These are phyloP conservation scores for Atopsyche davidsoni DNA, from an alignment of 1,140 invertebrate species.

Conservation along the genomic window DNA sequence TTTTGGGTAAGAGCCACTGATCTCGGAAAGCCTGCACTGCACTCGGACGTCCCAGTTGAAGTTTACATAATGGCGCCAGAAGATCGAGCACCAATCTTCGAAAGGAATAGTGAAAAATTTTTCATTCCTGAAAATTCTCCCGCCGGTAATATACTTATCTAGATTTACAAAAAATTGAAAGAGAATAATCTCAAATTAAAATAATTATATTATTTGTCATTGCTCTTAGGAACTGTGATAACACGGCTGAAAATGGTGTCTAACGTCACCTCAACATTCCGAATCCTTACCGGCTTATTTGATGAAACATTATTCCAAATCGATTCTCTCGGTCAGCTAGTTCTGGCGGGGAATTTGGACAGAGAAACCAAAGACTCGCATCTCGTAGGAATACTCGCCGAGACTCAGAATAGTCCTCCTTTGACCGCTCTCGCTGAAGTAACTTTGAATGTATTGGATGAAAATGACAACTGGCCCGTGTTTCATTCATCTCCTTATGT, in stretches of 20 bases:
- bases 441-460: constrained; percentile 75
- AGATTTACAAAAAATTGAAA: not conserved
- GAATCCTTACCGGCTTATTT: constrained; percentile 56
- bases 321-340: constrained; percentile 66
- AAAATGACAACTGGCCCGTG: constrained; percentile 83
- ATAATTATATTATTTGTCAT: constrained; percentile 18
- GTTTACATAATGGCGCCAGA: constrained; percentile 67
- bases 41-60: constrained; percentile 74
- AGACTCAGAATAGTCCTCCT: constrained; percentile 69
- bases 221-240: constrained; percentile 56
- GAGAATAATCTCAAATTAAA: constrained; percentile 13
- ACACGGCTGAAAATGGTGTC: constrained; percentile 57
- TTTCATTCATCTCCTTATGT: constrained; percentile 81
- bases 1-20: constrained; percentile 85
- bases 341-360: constrained; percentile 66
- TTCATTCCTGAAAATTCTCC: constrained; percentile 74
- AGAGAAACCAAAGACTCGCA: constrained; percentile 68
- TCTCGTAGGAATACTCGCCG: constrained; percentile 72
- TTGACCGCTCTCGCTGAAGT: constrained; percentile 69
- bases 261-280: constrained; percentile 42
- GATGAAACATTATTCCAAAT: constrained; percentile 67
- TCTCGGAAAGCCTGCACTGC: constrained; percentile 58
- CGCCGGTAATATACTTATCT: constrained; percentile 41
- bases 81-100: constrained; percentile 66
- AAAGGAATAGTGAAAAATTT: constrained; percentile 65